A percentile compares a stretch with the other conserved stretches of the same genome.
phyloP scores from a whole-genome alignment of 2,888 invertebrate species.

The Drosophila differens region DNA sequence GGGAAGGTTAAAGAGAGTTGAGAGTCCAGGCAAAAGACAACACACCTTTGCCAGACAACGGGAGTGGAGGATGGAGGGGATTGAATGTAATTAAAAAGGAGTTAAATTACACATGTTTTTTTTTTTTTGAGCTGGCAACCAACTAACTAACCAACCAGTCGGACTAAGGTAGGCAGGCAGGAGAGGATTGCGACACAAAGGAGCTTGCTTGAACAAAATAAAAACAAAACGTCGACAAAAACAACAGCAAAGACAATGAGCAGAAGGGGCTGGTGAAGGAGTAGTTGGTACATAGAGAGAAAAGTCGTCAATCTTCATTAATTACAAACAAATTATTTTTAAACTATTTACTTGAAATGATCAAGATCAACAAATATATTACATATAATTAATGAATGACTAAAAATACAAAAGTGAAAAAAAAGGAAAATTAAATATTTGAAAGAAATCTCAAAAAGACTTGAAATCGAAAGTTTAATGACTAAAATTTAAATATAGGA shows the following conservation, averaged over 20 bases:
- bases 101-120: constrained; percentile 67
- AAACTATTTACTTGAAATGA: not conserved
- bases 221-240: constrained; percentile 32
- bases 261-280: not conserved
- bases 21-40: constrained; percentile 22
- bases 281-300: not conserved
- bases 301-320: not conserved
- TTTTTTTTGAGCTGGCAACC: constrained; percentile 2
- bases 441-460: not conserved
- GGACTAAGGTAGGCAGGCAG: constrained; percentile 1
- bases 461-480: not conserved
- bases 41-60: constrained; percentile 50
- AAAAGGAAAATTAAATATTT: not conserved
- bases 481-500: not conserved
- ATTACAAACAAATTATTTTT: not conserved
- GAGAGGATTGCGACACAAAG: constrained; percentile 36
- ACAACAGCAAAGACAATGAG: constrained; percentile 16
- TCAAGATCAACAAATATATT: not conserved
- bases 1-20: constrained; percentile 52
- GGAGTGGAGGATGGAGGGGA: constrained; percentile 26
- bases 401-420: not conserved
- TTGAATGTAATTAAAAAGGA: constrained; percentile 77
- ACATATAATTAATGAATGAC: not conserved
- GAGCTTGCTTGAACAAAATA: constrained; percentile 45
- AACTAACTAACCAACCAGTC: constrained; percentile 4